These are phyloP conservation scores for Myotis yumanensis DNA, from an alignment of 2,113 vertebrate species.

Conservation along the genomic window DNA sequence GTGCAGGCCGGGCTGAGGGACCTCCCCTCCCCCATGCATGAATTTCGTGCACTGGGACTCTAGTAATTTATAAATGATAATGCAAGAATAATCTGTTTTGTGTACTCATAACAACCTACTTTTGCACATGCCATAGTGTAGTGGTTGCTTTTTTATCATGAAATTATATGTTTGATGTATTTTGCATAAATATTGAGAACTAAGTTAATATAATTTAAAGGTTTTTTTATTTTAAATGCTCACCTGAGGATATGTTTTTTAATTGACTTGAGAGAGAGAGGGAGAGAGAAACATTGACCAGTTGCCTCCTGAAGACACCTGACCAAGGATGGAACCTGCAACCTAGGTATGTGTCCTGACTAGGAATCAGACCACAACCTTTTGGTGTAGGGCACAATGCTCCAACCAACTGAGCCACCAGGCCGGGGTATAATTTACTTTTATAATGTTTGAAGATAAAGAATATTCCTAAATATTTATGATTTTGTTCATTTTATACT, in stretches of 20 bases:
- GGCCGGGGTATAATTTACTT: not conserved
- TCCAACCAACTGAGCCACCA: not conserved
- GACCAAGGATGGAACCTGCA: not conserved
- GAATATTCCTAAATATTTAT: not conserved
- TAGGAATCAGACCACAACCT: not conserved
- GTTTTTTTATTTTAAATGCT: not conserved
- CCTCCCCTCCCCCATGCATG: no score
- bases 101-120: not conserved
- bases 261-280: not conserved
- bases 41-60: no score
- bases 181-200: constrained; percentile 17
- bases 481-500: constrained; percentile 2
- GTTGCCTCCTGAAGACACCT: not conserved
- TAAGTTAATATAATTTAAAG: not conserved
- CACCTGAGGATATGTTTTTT: not conserved
- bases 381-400: not conserved
- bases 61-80: not conserved
- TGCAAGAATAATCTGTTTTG: not conserved
- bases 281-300: not conserved
- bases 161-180: not conserved
- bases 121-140: not conserved
- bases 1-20: no score
- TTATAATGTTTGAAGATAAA: constrained; percentile 36
- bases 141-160: not conserved
- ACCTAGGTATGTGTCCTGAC: not conserved